phyloP scores from a whole-genome alignment of 2,888 invertebrate genomes.

The Caprella mutica region DNA sequence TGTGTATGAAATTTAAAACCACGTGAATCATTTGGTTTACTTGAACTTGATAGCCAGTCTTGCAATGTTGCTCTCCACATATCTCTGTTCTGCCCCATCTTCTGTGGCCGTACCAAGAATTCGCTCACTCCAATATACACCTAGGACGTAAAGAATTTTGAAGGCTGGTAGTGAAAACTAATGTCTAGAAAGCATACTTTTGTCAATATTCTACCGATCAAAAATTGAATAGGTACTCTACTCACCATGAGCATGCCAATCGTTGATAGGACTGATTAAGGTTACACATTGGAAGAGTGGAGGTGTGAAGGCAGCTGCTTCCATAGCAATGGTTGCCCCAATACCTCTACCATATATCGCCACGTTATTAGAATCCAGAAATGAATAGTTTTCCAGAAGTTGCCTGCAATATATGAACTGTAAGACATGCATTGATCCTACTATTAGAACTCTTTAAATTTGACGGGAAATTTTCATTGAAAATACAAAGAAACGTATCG shows the following conservation, averaged over 20 bases:
- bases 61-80: slow-evolving; percentile 27
- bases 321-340: slow-evolving; percentile 25
- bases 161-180: too few species aligned
- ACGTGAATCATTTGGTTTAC: too few species aligned
- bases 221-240: too few species aligned
- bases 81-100: slow-evolving; percentile 23
- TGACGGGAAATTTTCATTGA: too few species aligned
- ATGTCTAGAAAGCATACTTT: too few species aligned
- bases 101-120: slow-evolving; percentile 18
- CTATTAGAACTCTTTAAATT: too few species aligned
- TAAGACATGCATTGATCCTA: too few species aligned
- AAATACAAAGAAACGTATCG: neutral
- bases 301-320: slow-evolving; percentile 18
- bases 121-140: slow-evolving; percentile 27
- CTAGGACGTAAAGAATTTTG: too few species aligned
- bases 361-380: slow-evolving; percentile 22
- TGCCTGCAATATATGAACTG: slow-evolving; percentile 22
- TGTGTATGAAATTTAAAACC: too few species aligned
- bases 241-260: slow-evolving; percentile 29
- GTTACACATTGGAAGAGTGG: slow-evolving; percentile 25
- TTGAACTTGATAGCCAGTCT: slow-evolving; percentile 14
- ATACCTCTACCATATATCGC: slow-evolving; percentile 26
- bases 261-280: slow-evolving; percentile 28
- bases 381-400: slow-evolving; percentile 22
- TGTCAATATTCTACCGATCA: too few species aligned